phyloP scores from a whole-genome alignment of 2,888 invertebrate species.

The Lagria hirta region DNA sequence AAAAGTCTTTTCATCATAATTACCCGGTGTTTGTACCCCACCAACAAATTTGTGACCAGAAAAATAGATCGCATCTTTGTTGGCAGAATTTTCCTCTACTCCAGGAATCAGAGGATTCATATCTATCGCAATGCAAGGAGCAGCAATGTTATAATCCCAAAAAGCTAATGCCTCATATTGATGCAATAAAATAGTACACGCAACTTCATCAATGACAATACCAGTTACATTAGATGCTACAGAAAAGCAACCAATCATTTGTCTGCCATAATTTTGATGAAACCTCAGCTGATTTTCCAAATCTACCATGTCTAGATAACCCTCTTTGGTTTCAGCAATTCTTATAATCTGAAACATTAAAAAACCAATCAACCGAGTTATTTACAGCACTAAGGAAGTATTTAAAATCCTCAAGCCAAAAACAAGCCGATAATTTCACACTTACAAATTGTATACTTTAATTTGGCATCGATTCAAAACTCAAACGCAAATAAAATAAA shows the following conservation, averaged over 20 bases:
- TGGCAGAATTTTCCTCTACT: slow-evolving; percentile 67
- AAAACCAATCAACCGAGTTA: too few species aligned
- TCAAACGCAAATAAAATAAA: slow-evolving; percentile 8
- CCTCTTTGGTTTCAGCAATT: slow-evolving; percentile 76
- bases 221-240: slow-evolving; percentile 90
- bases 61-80: slow-evolving; percentile 88
- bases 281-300: slow-evolving; percentile 70
- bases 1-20: too few species aligned
- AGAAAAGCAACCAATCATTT: slow-evolving; percentile 81
- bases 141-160: slow-evolving; percentile 89
- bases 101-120: slow-evolving; percentile 80
- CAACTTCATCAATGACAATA: slow-evolving; percentile 79
- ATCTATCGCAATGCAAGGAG: slow-evolving; percentile 75
- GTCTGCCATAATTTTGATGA: slow-evolving; percentile 62
- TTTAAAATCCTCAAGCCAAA: neutral
- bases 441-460: slow-evolving; percentile 4
- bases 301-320: slow-evolving; percentile 75
- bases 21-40: slow-evolving; percentile 82
- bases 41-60: slow-evolving; percentile 90
- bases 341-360: slow-evolving; percentile 66
- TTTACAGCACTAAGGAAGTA: neutral
- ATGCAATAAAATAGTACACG: slow-evolving; percentile 78
- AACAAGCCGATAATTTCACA: slow-evolving; percentile 10
- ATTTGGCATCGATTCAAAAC: slow-evolving; percentile 7
- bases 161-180: slow-evolving; percentile 80